Percentiles rank a stretch among this genome's conserved stretches.
phyloP scores from a whole-genome alignment of 1,140 invertebrate species.

The Drosophila triauraria region DNA sequence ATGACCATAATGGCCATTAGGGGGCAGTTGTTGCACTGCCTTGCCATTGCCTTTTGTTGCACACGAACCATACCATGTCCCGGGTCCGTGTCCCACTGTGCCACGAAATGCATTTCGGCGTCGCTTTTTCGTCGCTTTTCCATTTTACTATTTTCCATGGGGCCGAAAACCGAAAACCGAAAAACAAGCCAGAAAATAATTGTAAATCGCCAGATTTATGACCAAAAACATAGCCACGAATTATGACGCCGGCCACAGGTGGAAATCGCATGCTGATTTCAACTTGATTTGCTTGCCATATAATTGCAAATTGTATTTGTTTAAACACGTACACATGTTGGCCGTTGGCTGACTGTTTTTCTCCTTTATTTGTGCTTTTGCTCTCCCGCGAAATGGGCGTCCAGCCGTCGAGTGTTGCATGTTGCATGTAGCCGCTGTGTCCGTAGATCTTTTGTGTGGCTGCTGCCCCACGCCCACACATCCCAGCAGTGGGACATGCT shows the following conservation, averaged over 20 bases:
- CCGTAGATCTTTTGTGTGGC: slow-evolving; percentile 42
- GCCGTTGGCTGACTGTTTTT: slow-evolving; percentile 21
- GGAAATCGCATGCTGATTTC: slow-evolving; percentile 82
- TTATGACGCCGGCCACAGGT: slow-evolving; percentile 82
- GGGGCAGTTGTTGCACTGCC: slow-evolving; percentile 53
- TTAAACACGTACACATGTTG: slow-evolving; percentile 70
- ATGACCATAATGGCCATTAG: slow-evolving; percentile 81
- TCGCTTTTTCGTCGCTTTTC: slow-evolving; percentile 33
- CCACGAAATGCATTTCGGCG: slow-evolving; percentile 74
- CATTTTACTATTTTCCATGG: slow-evolving; percentile 30
- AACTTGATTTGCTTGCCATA: slow-evolving; percentile 81
- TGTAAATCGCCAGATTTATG: slow-evolving; percentile 83
- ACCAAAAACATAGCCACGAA: slow-evolving; percentile 78
- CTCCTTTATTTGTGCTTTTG: neutral
- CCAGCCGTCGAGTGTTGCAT: slow-evolving; percentile 62
- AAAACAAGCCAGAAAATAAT: slow-evolving; percentile 64
- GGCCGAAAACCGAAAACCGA: slow-evolving; percentile 11
- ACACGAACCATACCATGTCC: slow-evolving; percentile 54
- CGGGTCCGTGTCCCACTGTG: slow-evolving; percentile 67
- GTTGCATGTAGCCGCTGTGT: slow-evolving; percentile 68
- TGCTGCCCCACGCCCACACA: slow-evolving; percentile 55
- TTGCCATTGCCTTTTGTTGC: slow-evolving; percentile 51
- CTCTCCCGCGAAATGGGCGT: slow-evolving; percentile 60
- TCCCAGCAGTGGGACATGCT: slow-evolving; percentile 18
- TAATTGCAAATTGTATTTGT: slow-evolving; percentile 83